These are phyloP conservation scores for Arge pagana DNA, from an alignment of 2,888 invertebrate species.

Conservation along the genomic window DNA sequence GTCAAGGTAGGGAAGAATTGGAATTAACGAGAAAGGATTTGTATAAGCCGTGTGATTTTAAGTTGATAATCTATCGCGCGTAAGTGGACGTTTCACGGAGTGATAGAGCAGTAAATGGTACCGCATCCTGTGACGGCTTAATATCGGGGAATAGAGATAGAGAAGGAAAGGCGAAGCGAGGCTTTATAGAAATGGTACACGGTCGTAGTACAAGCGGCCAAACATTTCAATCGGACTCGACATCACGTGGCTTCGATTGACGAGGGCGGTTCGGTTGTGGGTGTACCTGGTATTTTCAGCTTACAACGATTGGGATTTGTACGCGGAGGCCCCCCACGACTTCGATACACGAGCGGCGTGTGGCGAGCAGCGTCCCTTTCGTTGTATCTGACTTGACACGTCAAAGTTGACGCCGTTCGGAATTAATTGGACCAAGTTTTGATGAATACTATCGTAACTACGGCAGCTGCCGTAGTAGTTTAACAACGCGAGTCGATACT, in stretches of 20 bases:
- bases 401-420: too few relatives aligned
- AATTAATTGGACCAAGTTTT: too few relatives aligned
- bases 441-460: too few relatives aligned
- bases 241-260: constrained; percentile 6
- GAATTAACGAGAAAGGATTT: neutral
- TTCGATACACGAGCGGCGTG: constrained; percentile 3
- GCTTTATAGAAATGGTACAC: constrained; percentile 9
- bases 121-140: constrained; percentile 6
- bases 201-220: constrained; percentile 15
- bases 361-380: too few relatives aligned
- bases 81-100: too few relatives aligned
- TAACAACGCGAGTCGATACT: too few relatives aligned
- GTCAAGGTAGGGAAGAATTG: constrained; percentile 59
- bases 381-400: too few relatives aligned
- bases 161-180: neutral
- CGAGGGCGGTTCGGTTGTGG: constrained; percentile 15
- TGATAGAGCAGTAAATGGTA: constrained; percentile 35
- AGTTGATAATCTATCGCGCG: neutral
- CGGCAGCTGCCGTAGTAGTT: too few relatives aligned
- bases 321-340: constrained; percentile 6
- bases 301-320: constrained; percentile 12
- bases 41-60: neutral
- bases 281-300: constrained; percentile 14
- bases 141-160: constrained; percentile 3
- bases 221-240: constrained; percentile 13